Evolutionary conservation across 2,888 invertebrate species (phyloP).

Genomic region (Aphidius colemani): DNA sequence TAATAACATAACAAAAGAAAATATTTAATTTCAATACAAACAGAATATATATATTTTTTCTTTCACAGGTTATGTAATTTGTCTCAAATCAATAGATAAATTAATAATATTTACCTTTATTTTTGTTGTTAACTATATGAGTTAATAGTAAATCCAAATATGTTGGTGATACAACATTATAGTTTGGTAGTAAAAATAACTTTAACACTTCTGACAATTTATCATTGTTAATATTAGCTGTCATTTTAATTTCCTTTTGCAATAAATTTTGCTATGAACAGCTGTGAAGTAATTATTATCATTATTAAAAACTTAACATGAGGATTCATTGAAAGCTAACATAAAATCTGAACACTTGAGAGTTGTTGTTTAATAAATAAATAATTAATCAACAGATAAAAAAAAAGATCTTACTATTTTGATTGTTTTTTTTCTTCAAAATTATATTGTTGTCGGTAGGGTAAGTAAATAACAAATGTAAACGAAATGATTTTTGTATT

Average conservation of each 20-base stretch:
- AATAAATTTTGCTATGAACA: too few species aligned
- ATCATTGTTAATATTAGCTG: slow-evolving; percentile 50
- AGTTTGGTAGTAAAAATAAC: slow-evolving; percentile 65
- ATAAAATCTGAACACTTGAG: too few species aligned
- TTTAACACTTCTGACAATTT: slow-evolving; percentile 66
- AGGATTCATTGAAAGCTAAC: too few species aligned
- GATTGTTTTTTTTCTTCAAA: too few species aligned
- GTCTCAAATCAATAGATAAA: neutral
- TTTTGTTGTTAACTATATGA: slow-evolving; percentile 41
- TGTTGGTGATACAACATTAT: slow-evolving; percentile 60
- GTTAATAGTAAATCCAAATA: slow-evolving; percentile 54
- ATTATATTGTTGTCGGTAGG: too few species aligned
- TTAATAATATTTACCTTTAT: neutral
- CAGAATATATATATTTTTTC: neutral
- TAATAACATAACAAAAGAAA: neutral
- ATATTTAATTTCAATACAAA: neutral
- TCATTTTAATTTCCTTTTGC: slow-evolving; percentile 26
- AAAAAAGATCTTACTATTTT: too few species aligned
- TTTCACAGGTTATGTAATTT: slow-evolving; percentile 14
- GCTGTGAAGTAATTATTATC: too few species aligned
- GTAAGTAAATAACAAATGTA: too few species aligned
- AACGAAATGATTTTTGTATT: too few species aligned
- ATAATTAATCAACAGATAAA: too few species aligned
- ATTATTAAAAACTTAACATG: too few species aligned
- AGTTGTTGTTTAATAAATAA: too few species aligned